phyloP scores from a whole-genome alignment of 2,113 vertebrate genomes.

The Xyrauchen texanus region DNA sequence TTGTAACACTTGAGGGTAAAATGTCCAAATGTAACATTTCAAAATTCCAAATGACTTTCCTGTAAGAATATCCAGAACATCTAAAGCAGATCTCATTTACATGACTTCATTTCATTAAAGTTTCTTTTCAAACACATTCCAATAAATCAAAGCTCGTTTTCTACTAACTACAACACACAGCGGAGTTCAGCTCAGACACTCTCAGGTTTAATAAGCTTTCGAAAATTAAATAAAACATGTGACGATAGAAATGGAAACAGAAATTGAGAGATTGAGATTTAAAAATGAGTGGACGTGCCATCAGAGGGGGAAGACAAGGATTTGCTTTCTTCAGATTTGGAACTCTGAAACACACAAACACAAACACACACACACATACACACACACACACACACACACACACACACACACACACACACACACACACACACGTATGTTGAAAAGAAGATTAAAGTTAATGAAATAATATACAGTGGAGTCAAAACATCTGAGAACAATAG shows the following conservation, averaged over 20 bases:
- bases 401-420: conserved; percentile 42
- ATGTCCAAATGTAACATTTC: no score
- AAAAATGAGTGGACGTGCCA: conserved; percentile 74
- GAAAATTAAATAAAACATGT: no score
- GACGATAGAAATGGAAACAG: background rate
- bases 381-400: conserved; percentile 43
- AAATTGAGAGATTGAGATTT: background rate
- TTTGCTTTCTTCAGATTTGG: conserved; percentile 84
- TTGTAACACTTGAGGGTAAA: no score
- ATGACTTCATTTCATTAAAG: conserved; percentile 27
- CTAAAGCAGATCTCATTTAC: background rate
- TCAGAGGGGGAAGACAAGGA: conserved; percentile 64
- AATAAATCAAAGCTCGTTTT: background rate
- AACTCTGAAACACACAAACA: conserved; percentile 63
- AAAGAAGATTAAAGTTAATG: background rate
- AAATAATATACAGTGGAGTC: background rate
- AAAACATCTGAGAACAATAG: no score
- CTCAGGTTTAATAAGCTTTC: no score
- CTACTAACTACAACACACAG: no score
- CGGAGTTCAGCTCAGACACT: no score
- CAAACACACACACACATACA: conserved; percentile 30
- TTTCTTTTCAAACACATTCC: background rate
- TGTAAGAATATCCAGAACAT: no score
- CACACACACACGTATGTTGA: background rate
- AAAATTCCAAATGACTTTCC: no score